Conservation (phyloP, 2,797 vertebrate species). For the Microtus obscurus region DNA sequence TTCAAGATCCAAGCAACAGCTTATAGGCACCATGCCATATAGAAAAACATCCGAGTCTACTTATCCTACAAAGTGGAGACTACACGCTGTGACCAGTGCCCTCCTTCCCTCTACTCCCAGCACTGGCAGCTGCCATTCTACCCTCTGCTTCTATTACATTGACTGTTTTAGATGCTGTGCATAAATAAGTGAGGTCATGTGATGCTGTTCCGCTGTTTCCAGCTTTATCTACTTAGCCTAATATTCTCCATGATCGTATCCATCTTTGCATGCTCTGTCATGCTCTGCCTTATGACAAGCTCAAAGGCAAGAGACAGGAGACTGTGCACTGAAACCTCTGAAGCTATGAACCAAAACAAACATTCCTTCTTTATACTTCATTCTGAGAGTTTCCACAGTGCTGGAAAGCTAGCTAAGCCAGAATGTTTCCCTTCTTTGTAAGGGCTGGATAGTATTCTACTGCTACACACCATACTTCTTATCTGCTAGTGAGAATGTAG, state of each 20-base stretch:
- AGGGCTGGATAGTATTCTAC: not conserved
- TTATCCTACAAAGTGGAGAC: not conserved
- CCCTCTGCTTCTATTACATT: not conserved
- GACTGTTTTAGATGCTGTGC: not conserved
- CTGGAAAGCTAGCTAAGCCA: not conserved
- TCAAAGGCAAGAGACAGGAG: not conserved
- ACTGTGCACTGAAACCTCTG: not conserved
- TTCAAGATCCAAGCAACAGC: not conserved
- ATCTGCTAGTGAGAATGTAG: not conserved
- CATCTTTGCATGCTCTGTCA: not conserved
- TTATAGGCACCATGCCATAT: not conserved
- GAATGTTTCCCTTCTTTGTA: not conserved
- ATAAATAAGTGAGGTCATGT: not conserved
- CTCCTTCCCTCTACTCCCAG: not conserved
- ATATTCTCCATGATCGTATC: not conserved
- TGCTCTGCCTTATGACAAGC: not conserved
- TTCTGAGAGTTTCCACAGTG: not conserved
- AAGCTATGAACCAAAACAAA: not conserved
- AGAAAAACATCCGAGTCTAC: not conserved
- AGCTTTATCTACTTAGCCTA: not conserved
- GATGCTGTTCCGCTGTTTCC: not conserved
- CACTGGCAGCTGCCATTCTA: not conserved
- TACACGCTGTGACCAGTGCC: not conserved
- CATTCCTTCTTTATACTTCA: not conserved
- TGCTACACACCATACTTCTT: not conserved